Percentiles rank a stretch among this genome's conserved stretches.
Conservation (phyloP, 2,888 invertebrate genomes). For the Callyntrura guangdongensis region DNA sequence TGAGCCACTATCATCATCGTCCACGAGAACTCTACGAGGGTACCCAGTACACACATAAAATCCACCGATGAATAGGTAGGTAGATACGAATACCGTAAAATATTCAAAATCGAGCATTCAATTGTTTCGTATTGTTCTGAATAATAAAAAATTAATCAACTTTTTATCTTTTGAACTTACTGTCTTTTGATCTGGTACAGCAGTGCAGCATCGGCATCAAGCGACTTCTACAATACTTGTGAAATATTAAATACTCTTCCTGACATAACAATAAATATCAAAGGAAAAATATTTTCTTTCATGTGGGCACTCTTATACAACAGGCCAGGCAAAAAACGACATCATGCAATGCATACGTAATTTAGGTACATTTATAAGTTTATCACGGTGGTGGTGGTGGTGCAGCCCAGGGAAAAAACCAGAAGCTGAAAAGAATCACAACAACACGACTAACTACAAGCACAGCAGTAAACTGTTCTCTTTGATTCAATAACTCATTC, state of each 20-base stretch:
- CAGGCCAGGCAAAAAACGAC: neutral
- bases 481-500: slow-evolving; percentile 11
- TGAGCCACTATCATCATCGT: slow-evolving; percentile 17
- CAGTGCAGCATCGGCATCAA: neutral
- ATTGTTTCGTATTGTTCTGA: slow-evolving; percentile 40
- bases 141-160: slow-evolving; percentile 60
- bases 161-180: slow-evolving; percentile 10
- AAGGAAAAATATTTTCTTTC: slow-evolving; percentile 10
- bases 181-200: neutral
- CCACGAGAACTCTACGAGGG: neutral
- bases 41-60: neutral
- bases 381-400: no score
- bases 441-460: neutral
- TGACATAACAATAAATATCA: slow-evolving; percentile 27
- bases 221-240: neutral
- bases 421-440: slow-evolving; percentile 1
- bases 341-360: slow-evolving; percentile 51
- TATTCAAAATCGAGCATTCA: slow-evolving; percentile 39
- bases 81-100: slow-evolving; percentile 35
- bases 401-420: slow-evolving; percentile 17
- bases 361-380: neutral
- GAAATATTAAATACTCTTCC: slow-evolving; percentile 33
- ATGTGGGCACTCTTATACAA: slow-evolving; percentile 26
- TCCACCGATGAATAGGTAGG: neutral
- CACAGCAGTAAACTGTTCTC: neutral